Evolutionary conservation across 2,797 vertebrate genomes (phyloP).

Genomic region (Bradypus variegatus): DNA sequence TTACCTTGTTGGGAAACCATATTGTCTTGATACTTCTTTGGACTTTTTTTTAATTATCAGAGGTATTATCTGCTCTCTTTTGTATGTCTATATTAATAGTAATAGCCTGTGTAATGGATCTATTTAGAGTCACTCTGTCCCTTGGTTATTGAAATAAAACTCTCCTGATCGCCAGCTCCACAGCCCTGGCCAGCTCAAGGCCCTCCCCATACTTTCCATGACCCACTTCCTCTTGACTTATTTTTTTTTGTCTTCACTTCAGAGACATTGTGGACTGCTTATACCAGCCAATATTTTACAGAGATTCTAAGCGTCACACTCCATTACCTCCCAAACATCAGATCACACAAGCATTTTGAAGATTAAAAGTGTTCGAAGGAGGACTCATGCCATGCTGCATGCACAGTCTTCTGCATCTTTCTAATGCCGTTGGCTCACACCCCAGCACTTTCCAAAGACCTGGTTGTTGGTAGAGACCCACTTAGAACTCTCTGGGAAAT

Average conservation of each 20-base stretch:
- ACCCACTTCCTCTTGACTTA: not conserved
- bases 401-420: not conserved
- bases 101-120: not conserved
- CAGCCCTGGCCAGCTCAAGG: not conserved
- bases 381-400: accelerated
- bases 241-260: not conserved
- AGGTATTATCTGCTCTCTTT: not conserved
- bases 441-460: not conserved
- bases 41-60: not conserved
- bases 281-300: too few relatives aligned
- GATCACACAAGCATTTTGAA: not conserved
- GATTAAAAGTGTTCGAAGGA: not conserved
- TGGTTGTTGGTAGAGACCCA: not conserved
- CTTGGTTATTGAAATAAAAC: not conserved
- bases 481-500: not conserved
- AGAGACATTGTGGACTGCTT: not conserved
- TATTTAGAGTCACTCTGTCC: not conserved
- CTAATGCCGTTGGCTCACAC: not conserved
- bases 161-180: not conserved
- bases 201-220: not conserved
- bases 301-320: not conserved
- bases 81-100: not conserved
- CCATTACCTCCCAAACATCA: not conserved
- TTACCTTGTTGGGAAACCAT: not conserved
- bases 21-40: not conserved